Conservation (phyloP, 30 jellyfish, hydroid and myxozoan species). For the Turritopsis dohrnii region DNA sequence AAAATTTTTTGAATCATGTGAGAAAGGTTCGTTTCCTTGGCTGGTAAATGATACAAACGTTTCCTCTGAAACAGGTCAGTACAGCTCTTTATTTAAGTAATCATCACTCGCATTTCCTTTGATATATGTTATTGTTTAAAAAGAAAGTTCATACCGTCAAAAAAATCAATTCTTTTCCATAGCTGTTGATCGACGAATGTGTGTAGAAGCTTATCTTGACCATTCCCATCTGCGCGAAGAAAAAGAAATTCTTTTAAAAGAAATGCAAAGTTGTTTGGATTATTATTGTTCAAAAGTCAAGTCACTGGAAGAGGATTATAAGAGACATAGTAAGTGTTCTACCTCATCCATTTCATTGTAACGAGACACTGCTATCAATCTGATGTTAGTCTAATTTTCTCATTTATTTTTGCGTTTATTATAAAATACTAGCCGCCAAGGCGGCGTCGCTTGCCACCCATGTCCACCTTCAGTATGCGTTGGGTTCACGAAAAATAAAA, state of each 20-base stretch:
- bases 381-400: no score
- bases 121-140: not conserved
- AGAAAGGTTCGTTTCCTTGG: constrained; percentile 3
- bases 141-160: not conserved
- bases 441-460: no score
- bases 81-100: not conserved
- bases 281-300: not conserved
- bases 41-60: not conserved
- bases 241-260: not conserved
- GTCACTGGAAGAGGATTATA: not conserved
- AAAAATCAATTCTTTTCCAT: not conserved
- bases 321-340: not conserved
- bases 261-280: constrained; percentile 3
- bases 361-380: no score
- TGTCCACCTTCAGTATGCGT: no score
- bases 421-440: no score
- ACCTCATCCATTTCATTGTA: not conserved
- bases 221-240: constrained; percentile 1
- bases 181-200: constrained; percentile 9
- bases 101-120: not conserved
- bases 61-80: not conserved
- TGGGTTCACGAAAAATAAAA: no score
- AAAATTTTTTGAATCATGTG: not conserved
- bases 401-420: no score
- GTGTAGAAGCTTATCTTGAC: not conserved